Evolutionary conservation across 2,888 invertebrate species (phyloP), one percentile per base, ranked within the genome.

Genomic region (Lasioglossum pauxillum): DNA sequence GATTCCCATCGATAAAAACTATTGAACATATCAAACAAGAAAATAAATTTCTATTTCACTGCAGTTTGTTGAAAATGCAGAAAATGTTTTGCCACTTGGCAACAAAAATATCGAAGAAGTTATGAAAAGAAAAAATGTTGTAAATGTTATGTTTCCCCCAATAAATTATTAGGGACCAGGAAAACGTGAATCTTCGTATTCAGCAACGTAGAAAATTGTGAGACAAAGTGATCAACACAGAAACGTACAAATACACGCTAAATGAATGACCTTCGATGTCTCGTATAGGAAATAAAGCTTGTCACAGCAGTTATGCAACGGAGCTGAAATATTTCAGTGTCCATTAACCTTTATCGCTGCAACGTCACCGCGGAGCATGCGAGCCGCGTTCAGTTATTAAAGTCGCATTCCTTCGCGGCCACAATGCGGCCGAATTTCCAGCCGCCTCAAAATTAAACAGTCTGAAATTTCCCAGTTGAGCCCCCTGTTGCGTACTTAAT

Each of bases 391-490:
- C 38, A 41, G 44, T 74, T 67, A 80, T 80, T 84, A 80, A 78
- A 74, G 72, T 84, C 44, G 75, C 85, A 84, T 84, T 78, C 86
- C 81, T 81, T 76, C 60, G 71, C 69, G 57, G n/a, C 81, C 69
- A 75, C 76, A 69, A 78, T 49, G 81, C 81, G 84, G 73, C 84
- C 80, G 73, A 86, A 86, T 81, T 86, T 84, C 81, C 69, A 84
- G 3, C 16, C 77, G 41, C 10, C 27, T 74, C 77, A 78, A 80
- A 75, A 85, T 85, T 84, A 75, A 71, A 49, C 74, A 71, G 27
- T 53, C 35, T 71, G 49, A 74, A 76, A 75, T 64, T 78, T 46
- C 44, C 38, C 31, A 16, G 38, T 19, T 49, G 31, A 5, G 31
- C 72, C 35, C 35, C 35, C 31, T 19, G 67, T 31, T 7, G 64